A percentile compares a stretch with the other conserved stretches of the same genome.
Evolutionary conservation across 30 jellyfish, hydroid and myxozoan species (phyloP).

Genomic region (Aurelia sp.): DNA sequence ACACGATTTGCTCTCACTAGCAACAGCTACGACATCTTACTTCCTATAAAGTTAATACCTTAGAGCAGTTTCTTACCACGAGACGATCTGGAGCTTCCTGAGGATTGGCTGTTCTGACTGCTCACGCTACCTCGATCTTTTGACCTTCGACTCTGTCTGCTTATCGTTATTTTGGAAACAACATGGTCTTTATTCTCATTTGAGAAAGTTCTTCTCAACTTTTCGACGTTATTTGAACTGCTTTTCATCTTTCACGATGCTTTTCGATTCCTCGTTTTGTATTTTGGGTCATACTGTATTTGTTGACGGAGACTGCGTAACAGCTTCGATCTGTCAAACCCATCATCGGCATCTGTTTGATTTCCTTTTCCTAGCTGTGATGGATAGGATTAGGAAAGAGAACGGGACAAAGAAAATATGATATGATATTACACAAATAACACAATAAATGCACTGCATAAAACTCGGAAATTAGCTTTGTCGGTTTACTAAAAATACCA

Average conservation of each 20-base stretch:
- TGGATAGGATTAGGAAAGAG: conserved; percentile 1
- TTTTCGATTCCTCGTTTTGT: not conserved
- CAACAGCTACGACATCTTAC: too few species aligned
- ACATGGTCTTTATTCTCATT: conserved; percentile 9
- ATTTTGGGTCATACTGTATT: not conserved
- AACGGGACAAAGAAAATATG: not conserved
- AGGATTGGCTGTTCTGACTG: not conserved
- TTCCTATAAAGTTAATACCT: too few species aligned
- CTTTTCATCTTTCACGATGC: not conserved
- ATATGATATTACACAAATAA: too few species aligned
- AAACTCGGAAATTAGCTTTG: not conserved
- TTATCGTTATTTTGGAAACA: conserved; percentile 24
- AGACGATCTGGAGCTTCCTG: conserved; percentile 1
- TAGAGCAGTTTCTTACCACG: conserved; percentile 1
- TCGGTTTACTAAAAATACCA: not conserved
- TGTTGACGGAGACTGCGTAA: not conserved
- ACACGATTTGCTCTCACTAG: too few species aligned
- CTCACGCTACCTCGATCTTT: not conserved
- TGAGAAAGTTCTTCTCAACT: conserved; percentile 38
- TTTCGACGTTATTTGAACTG: conserved; percentile 27
- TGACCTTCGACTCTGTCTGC: conserved; percentile 11
- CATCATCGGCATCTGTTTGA: conserved; percentile 26
- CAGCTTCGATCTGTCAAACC: conserved; percentile 1
- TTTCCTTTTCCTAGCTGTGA: conserved; percentile 23
- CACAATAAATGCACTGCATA: too few species aligned